Conservation (phyloP, 2,888 invertebrate genomes). For the Sphecodes monilicornis region DNA sequence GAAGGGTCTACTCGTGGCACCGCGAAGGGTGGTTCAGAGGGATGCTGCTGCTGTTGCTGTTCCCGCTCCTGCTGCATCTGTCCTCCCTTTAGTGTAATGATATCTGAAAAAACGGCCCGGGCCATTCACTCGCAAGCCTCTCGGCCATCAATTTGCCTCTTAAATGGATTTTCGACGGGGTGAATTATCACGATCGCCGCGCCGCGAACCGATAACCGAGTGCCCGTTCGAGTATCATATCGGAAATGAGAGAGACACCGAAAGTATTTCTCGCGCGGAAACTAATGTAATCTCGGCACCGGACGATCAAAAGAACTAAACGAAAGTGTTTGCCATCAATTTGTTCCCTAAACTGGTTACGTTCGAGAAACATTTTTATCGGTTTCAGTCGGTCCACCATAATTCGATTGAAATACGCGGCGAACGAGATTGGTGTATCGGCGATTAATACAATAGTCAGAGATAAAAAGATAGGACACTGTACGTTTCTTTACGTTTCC, state of each 20-base stretch:
- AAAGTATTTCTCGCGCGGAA: conserved; percentile 7
- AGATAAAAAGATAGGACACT: no score
- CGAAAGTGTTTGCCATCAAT: conserved; percentile 15
- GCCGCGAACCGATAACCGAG: conserved; percentile 21
- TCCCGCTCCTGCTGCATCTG: conserved; percentile 78
- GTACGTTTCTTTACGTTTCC: no score
- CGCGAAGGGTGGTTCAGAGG: conserved; percentile 68
- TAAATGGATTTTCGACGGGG: conserved; percentile 70
- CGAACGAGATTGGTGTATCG: neutral
- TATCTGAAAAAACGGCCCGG: conserved; percentile 72
- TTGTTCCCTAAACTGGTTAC: neutral
- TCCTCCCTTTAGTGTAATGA: conserved; percentile 81
- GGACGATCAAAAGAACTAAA: neutral
- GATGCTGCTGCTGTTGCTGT: conserved; percentile 69
- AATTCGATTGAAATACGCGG: neutral
- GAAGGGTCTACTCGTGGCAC: conserved; percentile 69
- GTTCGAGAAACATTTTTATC: neutral
- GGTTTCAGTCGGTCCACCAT: neutral
- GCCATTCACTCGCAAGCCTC: conserved; percentile 64
- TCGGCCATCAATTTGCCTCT: conserved; percentile 78
- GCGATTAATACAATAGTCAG: no score
- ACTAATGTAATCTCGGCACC: conserved; percentile 7
- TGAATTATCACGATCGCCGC: conserved; percentile 11
- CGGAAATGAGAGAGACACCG: conserved; percentile 1
- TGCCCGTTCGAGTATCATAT: conserved; percentile 12